A percentile compares a stretch with the other conserved stretches of the same genome.
Conservation (phyloP, 2,113 vertebrate genomes). For the Periophthalmus modestus region DNA sequence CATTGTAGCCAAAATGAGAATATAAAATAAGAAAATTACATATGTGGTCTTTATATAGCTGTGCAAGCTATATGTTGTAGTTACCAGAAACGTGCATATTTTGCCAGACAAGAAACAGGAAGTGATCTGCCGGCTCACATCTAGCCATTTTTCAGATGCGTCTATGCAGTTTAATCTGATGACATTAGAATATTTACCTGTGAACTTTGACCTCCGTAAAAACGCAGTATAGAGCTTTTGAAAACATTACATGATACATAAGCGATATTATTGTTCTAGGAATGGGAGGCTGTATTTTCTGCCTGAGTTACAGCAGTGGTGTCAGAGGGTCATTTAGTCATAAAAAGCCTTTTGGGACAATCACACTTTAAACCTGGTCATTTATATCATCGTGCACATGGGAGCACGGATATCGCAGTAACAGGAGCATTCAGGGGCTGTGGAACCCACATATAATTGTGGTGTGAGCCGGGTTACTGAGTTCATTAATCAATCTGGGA, state of each 20-base stretch:
- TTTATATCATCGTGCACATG: constrained; percentile 52
- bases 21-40: too few species aligned
- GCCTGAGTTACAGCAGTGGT: constrained; percentile 35
- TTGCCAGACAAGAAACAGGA: too few species aligned
- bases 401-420: constrained; percentile 14
- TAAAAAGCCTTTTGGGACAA: constrained; percentile 48
- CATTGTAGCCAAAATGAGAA: too few species aligned
- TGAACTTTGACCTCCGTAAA: constrained; percentile 22
- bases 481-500: too few species aligned
- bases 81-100: too few species aligned
- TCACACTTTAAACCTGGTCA: constrained; percentile 49
- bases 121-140: too few species aligned
- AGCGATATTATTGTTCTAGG: neutral
- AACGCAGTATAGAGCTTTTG: neutral
- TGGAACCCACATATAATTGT: too few species aligned
- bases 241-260: neutral
- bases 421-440: neutral
- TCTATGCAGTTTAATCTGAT: neutral
- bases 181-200: neutral
- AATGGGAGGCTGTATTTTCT: constrained; percentile 29
- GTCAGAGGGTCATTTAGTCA: constrained; percentile 27
- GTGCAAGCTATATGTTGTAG: too few species aligned
- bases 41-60: too few species aligned
- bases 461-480: too few species aligned
- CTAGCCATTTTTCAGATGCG: neutral